Evolutionary conservation across 2,888 invertebrate species (phyloP).

Genomic region (Nomada flava): DNA sequence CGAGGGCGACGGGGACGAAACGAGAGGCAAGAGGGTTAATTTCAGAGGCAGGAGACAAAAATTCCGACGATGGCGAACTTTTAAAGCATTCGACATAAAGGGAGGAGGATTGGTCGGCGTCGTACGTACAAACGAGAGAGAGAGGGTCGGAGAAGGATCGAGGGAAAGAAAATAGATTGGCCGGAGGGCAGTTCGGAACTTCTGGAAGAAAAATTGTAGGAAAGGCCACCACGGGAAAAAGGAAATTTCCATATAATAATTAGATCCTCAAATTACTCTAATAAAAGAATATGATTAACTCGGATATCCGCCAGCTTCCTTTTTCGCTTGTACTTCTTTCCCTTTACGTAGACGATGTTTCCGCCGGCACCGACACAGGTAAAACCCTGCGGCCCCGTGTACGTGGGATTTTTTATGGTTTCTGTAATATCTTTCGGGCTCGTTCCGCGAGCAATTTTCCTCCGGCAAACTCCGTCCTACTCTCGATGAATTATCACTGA

Average conservation of each 20-base stretch:
- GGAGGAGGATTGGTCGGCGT: conserved; percentile 61
- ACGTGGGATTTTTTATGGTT: conserved; percentile 25
- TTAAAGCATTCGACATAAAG: conserved; percentile 79
- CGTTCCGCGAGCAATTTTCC: conserved; percentile 5
- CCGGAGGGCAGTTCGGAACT: conserved; percentile 73
- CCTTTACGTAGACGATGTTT: conserved; percentile 26
- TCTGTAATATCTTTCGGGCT: conserved; percentile 12
- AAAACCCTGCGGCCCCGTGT: background rate
- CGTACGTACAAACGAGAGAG: conserved; percentile 9
- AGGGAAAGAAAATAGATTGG: conserved; percentile 58
- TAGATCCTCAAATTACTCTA: conserved; percentile 79
- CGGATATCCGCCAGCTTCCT: conserved; percentile 62
- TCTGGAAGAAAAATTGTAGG: conserved; percentile 75
- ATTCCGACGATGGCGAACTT: conserved; percentile 75
- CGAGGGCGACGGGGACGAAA: conserved; percentile 1
- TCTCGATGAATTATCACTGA: conserved; percentile 7
- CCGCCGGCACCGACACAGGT: background rate
- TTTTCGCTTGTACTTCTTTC: conserved; percentile 17
- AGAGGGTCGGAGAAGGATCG: background rate
- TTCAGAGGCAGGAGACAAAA: conserved; percentile 74
- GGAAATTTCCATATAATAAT: conserved; percentile 81
- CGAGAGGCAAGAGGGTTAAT: conserved; percentile 56
- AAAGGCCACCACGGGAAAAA: conserved; percentile 61
- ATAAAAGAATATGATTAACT: conserved; percentile 79
- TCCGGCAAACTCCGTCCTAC: background rate